These are phyloP conservation scores for Butorides virescens DNA, from an alignment of 2,113 vertebrate species.

Conservation along the genomic window DNA sequence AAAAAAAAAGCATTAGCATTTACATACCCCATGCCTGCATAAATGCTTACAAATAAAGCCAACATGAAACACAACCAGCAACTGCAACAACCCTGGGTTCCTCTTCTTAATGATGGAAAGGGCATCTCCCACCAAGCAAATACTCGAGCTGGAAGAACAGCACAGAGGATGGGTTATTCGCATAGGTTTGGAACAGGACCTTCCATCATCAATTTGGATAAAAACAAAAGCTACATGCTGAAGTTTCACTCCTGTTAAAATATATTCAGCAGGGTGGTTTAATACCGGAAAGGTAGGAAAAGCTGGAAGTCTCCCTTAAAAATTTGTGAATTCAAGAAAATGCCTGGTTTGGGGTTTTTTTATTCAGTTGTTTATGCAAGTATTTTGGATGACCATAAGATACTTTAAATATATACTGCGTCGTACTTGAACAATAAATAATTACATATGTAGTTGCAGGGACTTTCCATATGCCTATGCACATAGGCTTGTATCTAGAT, in stretches of 20 bases:
- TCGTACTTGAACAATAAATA: background rate
- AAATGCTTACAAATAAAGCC: constrained; percentile 42
- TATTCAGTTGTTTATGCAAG: background rate
- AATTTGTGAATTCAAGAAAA: constrained; percentile 18
- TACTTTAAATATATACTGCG: background rate
- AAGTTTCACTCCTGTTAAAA: background rate
- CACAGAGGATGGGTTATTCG: constrained; percentile 9
- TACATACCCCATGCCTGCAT: background rate
- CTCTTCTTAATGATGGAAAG: background rate
- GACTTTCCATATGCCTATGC: background rate
- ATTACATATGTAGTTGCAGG: background rate
- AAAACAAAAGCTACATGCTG: background rate
- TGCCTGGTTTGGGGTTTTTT: background rate
- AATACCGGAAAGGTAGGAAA: background rate
- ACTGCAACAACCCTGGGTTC: background rate
- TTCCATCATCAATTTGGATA: background rate
- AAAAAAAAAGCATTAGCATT: constrained; percentile 37
- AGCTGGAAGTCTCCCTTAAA: constrained; percentile 28
- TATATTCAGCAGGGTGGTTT: background rate
- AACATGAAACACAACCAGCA: background rate
- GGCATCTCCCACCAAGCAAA: background rate
- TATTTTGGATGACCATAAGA: background rate
- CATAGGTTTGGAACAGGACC: constrained; percentile 11
- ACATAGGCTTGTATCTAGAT: background rate
- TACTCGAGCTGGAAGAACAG: background rate